These are phyloP conservation scores for Silurus meridionalis DNA, from an alignment of 2,113 vertebrate genomes.

Conservation along the genomic window DNA sequence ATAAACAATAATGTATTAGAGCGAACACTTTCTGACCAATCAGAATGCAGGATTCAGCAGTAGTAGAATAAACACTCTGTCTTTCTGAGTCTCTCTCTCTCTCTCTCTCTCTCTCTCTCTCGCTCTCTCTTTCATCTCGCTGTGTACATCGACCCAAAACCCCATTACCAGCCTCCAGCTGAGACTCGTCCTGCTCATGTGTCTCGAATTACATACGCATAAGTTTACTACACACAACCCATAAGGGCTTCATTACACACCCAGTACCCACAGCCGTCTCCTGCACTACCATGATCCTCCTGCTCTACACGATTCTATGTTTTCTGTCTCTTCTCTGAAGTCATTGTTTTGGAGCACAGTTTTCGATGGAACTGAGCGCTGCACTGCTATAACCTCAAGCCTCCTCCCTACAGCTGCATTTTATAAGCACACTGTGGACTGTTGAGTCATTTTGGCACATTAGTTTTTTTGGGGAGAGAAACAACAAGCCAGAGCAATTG, in stretches of 20 bases:
- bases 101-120: not conserved
- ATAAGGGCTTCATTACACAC: slow-evolving; percentile 39
- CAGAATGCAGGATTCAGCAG: not conserved
- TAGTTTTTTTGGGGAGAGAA: not conserved
- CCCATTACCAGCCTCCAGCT: slow-evolving; percentile 48
- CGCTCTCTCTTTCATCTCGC: not conserved
- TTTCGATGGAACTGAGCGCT: not conserved
- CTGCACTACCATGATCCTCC: not conserved
- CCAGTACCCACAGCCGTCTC: not conserved
- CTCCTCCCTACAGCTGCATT: not conserved
- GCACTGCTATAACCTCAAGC: not conserved
- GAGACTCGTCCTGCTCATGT: slow-evolving; percentile 51
- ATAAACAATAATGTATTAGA: not conserved
- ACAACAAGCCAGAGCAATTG: slow-evolving; percentile 8
- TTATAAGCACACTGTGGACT: not conserved
- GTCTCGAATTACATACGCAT: slow-evolving; percentile 33
- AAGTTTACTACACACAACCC: slow-evolving; percentile 18
- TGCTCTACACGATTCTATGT: not conserved
- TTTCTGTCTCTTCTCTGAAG: not conserved
- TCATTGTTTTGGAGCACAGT: not conserved
- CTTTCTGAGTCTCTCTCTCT: not conserved
- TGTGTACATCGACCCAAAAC: slow-evolving; percentile 31
- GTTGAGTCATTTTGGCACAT: slow-evolving; percentile 2
- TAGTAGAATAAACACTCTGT: not conserved
- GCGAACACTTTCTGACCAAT: not conserved